Conservation (phyloP, 2,888 invertebrate genomes). For the Trissoscelio sp. region DNA sequence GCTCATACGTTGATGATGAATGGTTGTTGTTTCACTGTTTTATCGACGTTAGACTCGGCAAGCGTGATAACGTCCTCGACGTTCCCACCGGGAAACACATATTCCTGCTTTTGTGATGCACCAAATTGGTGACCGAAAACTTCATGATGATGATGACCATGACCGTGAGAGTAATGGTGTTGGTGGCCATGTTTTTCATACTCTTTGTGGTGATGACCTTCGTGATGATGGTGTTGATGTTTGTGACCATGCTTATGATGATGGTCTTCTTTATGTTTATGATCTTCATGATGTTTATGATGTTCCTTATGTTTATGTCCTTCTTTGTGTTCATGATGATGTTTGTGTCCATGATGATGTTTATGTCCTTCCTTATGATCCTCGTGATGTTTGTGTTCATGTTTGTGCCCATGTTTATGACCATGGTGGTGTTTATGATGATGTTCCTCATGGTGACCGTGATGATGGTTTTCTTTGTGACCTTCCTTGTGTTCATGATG, state of each 20-base stretch:
- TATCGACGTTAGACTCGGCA: conserved; percentile 50
- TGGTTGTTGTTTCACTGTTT: conserved; percentile 57
- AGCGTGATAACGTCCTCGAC: conserved; percentile 47
- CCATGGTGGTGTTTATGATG: conserved; percentile 72
- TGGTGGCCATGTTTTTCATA: conserved; percentile 70
- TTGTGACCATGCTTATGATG: conserved; percentile 76
- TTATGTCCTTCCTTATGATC: conserved; percentile 71
- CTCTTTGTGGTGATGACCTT: conserved; percentile 75
- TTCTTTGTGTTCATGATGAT: conserved; percentile 75
- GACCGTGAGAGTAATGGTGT: conserved; percentile 72
- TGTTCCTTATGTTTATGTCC: conserved; percentile 76
- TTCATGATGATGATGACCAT: conserved; percentile 73
- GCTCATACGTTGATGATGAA: conserved; percentile 56
- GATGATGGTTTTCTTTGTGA: conserved; percentile 73
- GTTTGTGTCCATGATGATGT: conserved; percentile 73
- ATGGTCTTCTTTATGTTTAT: conserved; percentile 72
- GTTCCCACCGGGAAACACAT: conserved; percentile 74
- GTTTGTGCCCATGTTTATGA: conserved; percentile 71
- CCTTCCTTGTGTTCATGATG: conserved; percentile 74
- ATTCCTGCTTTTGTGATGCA: conserved; percentile 75
- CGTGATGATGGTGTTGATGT: conserved; percentile 74
- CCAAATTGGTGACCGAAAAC: conserved; percentile 60
- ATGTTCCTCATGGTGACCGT: conserved; percentile 71
- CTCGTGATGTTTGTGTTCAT: conserved; percentile 74
- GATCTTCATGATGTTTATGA: conserved; percentile 73